A percentile compares a stretch with the other conserved stretches of the same genome.
These are phyloP conservation scores for Dasypus novemcinctus DNA, from an alignment of 2,113 vertebrate genomes.

Conservation along the genomic window DNA sequence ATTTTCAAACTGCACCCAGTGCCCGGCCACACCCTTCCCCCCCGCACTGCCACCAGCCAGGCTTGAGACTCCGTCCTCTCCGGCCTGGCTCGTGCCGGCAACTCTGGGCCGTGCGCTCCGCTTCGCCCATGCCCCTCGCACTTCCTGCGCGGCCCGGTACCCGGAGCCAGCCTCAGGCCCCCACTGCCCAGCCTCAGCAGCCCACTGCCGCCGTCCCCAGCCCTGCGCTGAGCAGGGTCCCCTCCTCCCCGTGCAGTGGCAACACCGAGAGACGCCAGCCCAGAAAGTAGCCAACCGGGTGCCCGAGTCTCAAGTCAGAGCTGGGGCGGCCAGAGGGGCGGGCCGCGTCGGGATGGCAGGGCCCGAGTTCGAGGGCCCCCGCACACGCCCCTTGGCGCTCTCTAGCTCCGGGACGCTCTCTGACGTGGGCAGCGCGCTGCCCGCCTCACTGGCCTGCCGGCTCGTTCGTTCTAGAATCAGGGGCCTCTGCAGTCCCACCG, in stretches of 20 bases:
- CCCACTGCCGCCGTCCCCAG: too few relatives aligned
- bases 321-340: too few relatives aligned
- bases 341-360: background rate
- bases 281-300: background rate
- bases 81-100: accelerated
- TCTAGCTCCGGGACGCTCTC: background rate
- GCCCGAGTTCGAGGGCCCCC: accelerated
- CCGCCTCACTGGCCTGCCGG: background rate
- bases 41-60: accelerated
- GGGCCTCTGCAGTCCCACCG: background rate
- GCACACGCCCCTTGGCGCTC: accelerated
- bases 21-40: accelerated
- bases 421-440: accelerated
- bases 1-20: background rate
- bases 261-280: background rate
- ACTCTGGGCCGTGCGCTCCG: background rate
- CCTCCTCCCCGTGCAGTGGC: too few relatives aligned
- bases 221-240: too few relatives aligned
- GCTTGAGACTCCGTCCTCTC: background rate
- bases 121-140: background rate
- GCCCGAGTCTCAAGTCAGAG: accelerated
- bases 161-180: background rate
- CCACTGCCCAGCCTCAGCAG: accelerated
- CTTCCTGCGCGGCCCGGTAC: too few relatives aligned
- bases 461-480: background rate